These are phyloP conservation scores for Catharus bicknelli DNA, from an alignment of 2,113 vertebrate species.

Conservation along the genomic window DNA sequence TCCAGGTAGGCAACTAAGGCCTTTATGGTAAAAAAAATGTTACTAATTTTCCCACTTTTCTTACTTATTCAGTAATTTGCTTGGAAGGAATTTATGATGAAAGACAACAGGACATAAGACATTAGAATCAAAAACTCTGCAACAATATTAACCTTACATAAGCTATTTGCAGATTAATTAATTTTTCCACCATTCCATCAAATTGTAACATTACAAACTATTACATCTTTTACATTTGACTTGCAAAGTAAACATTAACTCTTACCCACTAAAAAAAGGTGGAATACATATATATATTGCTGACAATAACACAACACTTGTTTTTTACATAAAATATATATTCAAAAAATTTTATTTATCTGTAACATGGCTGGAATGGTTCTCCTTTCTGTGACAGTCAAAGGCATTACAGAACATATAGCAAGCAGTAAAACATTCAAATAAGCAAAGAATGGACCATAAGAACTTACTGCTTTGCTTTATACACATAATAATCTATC, in stretches of 20 bases:
- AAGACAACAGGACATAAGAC: background rate
- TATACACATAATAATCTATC: background rate
- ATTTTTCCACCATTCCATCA: background rate
- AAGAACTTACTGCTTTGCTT: background rate
- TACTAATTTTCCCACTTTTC: background rate
- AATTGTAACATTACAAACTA: background rate
- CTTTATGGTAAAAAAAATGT: background rate
- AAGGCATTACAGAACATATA: background rate
- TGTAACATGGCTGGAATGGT: background rate
- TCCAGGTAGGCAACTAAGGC: background rate
- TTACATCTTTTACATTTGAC: background rate
- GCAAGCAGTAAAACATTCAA: background rate
- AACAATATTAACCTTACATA: background rate
- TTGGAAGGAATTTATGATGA: background rate
- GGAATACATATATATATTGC: background rate
- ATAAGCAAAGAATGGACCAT: background rate
- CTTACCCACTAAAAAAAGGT: background rate
- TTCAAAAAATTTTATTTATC: background rate
- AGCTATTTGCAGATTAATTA: background rate
- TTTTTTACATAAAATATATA: background rate
- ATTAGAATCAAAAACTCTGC: background rate
- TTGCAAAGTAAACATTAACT: background rate
- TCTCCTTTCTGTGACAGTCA: background rate
- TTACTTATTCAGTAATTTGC: background rate
- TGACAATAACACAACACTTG: background rate